phyloP scores from a whole-genome alignment of 2,797 vertebrate genomes.

The Amazona ochrocephala region DNA sequence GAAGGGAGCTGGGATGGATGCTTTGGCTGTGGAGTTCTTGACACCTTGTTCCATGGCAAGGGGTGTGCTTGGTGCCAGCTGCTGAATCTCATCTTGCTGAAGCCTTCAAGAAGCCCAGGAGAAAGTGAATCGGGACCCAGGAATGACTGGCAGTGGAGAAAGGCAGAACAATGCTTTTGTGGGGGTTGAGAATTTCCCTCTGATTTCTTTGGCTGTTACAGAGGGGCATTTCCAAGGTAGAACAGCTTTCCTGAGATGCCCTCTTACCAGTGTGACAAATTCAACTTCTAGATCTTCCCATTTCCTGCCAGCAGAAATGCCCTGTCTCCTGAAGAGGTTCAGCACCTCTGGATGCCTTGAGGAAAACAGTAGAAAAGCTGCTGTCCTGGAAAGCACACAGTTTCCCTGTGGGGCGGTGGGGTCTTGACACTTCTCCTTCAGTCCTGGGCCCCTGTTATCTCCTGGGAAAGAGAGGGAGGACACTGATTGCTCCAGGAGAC shows the following conservation, averaged over 20 bases:
- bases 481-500: not conserved
- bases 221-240: not conserved
- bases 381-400: not conserved
- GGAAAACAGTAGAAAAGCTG: not conserved
- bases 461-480: not conserved
- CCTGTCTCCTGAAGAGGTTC: not conserved
- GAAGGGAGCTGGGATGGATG: not conserved
- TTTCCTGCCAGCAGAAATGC: not conserved
- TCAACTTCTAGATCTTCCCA: not conserved
- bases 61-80: not conserved
- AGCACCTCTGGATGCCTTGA: not conserved
- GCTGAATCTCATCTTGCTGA: not conserved
- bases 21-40: not conserved
- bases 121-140: not conserved
- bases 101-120: not conserved
- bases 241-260: not conserved
- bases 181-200: not conserved
- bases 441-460: not conserved
- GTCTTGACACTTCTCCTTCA: not conserved
- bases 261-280: not conserved
- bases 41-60: rapidly evolving
- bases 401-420: not conserved
- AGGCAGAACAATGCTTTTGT: not conserved
- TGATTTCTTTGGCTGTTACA: not conserved
- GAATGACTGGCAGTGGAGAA: not conserved